Evolutionary conservation across 2,888 invertebrate species (phyloP).

Genomic region (Temnothorax rugatulus): DNA sequence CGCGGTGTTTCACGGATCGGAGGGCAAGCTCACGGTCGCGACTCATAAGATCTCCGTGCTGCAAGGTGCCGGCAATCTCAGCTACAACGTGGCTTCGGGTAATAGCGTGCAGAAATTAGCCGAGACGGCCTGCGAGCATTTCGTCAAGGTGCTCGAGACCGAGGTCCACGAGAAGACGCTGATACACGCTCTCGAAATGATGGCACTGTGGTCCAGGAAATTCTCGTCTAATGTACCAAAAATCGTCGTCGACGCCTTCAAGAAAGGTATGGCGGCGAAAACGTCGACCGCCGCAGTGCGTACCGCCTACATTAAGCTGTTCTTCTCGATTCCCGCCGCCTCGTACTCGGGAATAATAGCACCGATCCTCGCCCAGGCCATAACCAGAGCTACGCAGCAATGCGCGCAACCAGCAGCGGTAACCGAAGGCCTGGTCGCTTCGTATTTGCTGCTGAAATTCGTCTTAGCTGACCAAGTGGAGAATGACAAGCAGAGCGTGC

Average conservation of each 20-base stretch:
- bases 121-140: slow-evolving; percentile 89
- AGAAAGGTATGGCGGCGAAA: slow-evolving; percentile 92
- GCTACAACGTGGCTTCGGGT: slow-evolving; percentile 90
- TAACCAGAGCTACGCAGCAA: slow-evolving; percentile 92
- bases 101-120: slow-evolving; percentile 88
- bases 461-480: slow-evolving; percentile 86
- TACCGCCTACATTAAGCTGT: slow-evolving; percentile 92
- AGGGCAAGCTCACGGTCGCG: slow-evolving; percentile 95
- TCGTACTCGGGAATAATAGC: slow-evolving; percentile 85
- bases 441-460: slow-evolving; percentile 90
- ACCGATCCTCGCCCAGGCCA: slow-evolving; percentile 90
- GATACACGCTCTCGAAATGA: slow-evolving; percentile 92
- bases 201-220: slow-evolving; percentile 92
- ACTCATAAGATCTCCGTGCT: slow-evolving; percentile 96
- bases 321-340: slow-evolving; percentile 84
- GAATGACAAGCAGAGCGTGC: slow-evolving; percentile 87
- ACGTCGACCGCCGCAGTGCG: slow-evolving; percentile 92
- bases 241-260: slow-evolving; percentile 89
- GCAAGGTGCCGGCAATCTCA: slow-evolving; percentile 92
- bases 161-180: slow-evolving; percentile 98
- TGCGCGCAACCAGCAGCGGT: slow-evolving; percentile 91
- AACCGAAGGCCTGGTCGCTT: slow-evolving; percentile 91
- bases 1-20: slow-evolving; percentile 94
- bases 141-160: slow-evolving; percentile 92
- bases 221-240: slow-evolving; percentile 90